phyloP scores from a whole-genome alignment of 2,113 vertebrate species.

The Falco punctatus region DNA sequence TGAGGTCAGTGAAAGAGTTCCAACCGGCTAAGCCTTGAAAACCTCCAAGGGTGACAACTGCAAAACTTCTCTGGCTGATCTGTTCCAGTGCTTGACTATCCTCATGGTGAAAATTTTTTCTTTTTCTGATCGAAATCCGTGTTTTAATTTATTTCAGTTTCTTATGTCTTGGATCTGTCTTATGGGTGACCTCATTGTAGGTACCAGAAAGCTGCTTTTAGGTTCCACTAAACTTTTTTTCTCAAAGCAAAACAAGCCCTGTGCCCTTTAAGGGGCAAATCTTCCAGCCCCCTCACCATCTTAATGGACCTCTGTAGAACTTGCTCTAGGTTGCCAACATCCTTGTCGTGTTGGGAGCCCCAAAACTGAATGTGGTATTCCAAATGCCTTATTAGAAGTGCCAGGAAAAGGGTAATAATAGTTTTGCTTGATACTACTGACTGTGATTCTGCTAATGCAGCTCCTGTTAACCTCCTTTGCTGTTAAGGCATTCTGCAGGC shows the following conservation, averaged over 20 bases:
- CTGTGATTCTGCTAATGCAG: not conserved
- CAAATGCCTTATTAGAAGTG: not conserved
- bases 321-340: not conserved
- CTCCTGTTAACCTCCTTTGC: not conserved
- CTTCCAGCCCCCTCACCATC: not conserved
- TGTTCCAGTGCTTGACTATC: not conserved
- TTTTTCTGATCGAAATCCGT: not conserved
- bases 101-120: not conserved
- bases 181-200: not conserved
- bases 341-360: accelerated
- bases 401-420: not conserved
- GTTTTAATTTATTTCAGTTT: not conserved
- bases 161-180: not conserved
- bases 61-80: not conserved
- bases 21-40: not conserved
- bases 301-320: not conserved
- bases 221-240: not conserved
- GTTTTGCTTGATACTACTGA: not conserved
- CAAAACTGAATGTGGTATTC: not conserved
- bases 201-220: not conserved
- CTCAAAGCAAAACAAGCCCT: not conserved
- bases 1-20: not conserved
- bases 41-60: not conserved
- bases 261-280: not conserved
- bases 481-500: not conserved